Base-by-base conservation (phyloP, 2,888 invertebrate species). In the Chrysolina americana region DNA sequence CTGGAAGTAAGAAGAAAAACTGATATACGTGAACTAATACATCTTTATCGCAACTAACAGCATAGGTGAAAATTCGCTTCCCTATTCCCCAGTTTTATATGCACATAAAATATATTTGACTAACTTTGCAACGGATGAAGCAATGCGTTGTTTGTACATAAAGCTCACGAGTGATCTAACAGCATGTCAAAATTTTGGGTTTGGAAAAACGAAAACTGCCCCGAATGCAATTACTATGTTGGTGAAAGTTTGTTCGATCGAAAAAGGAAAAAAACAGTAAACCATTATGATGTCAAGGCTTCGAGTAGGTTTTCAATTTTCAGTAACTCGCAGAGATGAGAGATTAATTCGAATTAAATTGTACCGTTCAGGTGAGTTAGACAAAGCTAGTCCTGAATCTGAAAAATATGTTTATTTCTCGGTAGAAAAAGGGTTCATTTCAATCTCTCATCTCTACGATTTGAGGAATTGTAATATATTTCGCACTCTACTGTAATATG, bases 141-240 rank as follows among this genome's bases (percentile, higher is more conserved):
- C 59, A 36, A 59, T 59, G 10, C 59, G 59, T 59, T 59, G 59
- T 36, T 36, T 59, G 59, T 59, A 59, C 19, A 56, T 23, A 53
- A 59, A 59, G 59, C 59, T 59, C 28, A 8, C n/a, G 36, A 59
- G n/a, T 59, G 59, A 28, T 36, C 59, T 59, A 59, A 59, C 59
- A 59, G 59, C 59, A 59, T 59, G 59, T n/a, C 28, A 59, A 59
- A 59, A 59, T 59, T 59, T 6, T 59, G 59, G 36, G 28, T 36
- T 59, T 36, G 59, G 59, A 59, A 23, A 59, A 13, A 59, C 15
- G 13, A 2, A 28, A 59, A 59, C 59, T 59, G 59, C 19, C n/a
- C 36, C 59, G n/a, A 59, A 10, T 28, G 28, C n/a, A 59, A 11
- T 10, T 53, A 36, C 9, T n/a, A 59, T 59, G 2, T 28, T 59